These are phyloP conservation scores for Aradophagus sp. DNA, from an alignment of 1,140 invertebrate species.

Conservation along the genomic window DNA sequence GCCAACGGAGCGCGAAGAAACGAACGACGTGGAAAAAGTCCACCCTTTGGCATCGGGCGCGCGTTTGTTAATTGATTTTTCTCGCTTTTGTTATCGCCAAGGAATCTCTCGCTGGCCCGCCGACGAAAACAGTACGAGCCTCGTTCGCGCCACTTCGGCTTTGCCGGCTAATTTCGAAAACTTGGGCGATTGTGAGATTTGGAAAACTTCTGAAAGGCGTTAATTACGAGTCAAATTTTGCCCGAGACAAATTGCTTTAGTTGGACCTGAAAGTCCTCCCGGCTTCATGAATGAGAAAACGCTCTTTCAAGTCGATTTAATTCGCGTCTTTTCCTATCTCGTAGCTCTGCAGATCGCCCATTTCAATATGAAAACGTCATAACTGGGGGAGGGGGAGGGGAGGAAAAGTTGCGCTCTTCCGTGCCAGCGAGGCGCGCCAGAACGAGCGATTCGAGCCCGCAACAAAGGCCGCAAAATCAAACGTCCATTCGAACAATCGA, in stretches of 20 bases:
- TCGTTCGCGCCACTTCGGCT: no score
- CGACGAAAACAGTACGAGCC: no score
- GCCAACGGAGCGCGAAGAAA: conserved; percentile 48
- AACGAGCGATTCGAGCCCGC: no score
- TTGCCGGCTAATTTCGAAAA: no score
- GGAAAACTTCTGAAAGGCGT: conserved; percentile 35
- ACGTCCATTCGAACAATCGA: conserved; percentile 29
- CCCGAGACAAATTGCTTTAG: conserved; percentile 34
- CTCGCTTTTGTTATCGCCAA: conserved; percentile 36
- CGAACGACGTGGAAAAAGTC: conserved; percentile 55
- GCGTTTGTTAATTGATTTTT: conserved; percentile 57
- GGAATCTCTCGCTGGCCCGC: conserved; percentile 4
- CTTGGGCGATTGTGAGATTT: conserved; percentile 26
- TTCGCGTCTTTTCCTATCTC: conserved; percentile 20
- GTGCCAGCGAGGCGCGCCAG: no score
- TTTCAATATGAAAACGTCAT: conserved; percentile 36
- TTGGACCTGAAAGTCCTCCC: conserved; percentile 15
- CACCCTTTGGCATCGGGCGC: conserved; percentile 46
- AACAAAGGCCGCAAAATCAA: no score
- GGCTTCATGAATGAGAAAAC: conserved; percentile 14
- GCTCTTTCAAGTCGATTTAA: conserved; percentile 45
- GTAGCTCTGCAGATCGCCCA: conserved; percentile 15
- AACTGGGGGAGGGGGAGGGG: no score
- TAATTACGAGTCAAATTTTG: conserved; percentile 42
- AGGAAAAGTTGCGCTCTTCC: no score